These are phyloP conservation scores for Drosophila neocordata DNA, from an alignment of 1,140 invertebrate species.

Conservation along the genomic window DNA sequence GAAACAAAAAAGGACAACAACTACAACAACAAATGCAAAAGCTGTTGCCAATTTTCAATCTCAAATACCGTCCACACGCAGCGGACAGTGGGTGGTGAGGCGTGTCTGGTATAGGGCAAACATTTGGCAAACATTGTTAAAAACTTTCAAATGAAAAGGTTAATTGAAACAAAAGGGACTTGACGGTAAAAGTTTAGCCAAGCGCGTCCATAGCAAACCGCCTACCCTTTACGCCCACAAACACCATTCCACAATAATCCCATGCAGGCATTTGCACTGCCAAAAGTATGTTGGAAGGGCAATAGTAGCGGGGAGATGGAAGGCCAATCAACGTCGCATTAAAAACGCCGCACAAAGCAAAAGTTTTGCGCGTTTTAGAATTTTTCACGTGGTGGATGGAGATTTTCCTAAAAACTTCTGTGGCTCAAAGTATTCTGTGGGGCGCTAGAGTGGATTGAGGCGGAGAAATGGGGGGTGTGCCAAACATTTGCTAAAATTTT, in stretches of 20 bases:
- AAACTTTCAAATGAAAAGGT: slow-evolving; percentile 79
- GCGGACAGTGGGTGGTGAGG: not conserved
- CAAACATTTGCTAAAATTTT: not conserved
- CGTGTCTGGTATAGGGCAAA: slow-evolving; percentile 32
- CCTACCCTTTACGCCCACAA: slow-evolving; percentile 40
- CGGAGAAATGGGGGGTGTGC: not conserved
- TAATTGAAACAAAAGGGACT: slow-evolving; percentile 79
- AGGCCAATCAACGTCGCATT: slow-evolving; percentile 63
- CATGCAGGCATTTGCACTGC: slow-evolving; percentile 22
- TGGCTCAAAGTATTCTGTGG: not conserved
- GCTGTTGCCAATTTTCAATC: slow-evolving; percentile 52
- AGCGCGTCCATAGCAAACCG: slow-evolving; percentile 52
- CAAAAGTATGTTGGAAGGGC: not conserved
- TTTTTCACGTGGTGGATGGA: slow-evolving; percentile 38
- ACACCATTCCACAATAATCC: not conserved
- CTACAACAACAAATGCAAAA: slow-evolving; percentile 31
- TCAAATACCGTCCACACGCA: slow-evolving; percentile 21
- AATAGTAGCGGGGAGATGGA: not conserved
- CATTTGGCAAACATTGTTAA: slow-evolving; percentile 77
- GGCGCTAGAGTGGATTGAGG: not conserved
- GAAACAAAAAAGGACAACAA: slow-evolving; percentile 34
- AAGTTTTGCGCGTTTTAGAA: slow-evolving; percentile 70
- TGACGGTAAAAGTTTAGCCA: slow-evolving; percentile 74
- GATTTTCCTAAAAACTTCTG: slow-evolving; percentile 1
- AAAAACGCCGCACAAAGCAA: slow-evolving; percentile 66